phyloP scores from a whole-genome alignment of 2,888 invertebrate species.

The Dendrolimus pini region DNA sequence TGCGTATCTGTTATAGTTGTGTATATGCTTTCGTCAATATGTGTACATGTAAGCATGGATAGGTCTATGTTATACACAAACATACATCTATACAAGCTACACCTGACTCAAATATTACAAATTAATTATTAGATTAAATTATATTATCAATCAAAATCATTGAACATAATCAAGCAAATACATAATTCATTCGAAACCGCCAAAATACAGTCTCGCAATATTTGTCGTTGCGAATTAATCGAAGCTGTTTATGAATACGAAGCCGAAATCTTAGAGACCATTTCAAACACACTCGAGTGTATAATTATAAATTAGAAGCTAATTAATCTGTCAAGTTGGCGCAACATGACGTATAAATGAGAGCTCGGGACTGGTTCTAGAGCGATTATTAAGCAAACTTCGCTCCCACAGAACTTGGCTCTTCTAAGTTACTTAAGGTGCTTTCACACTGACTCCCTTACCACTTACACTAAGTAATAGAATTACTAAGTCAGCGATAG shows the following conservation, averaged over 20 bases:
- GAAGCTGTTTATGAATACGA: background rate
- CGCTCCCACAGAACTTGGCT: constrained; percentile 19
- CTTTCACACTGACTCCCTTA: background rate
- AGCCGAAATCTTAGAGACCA: constrained; percentile 1
- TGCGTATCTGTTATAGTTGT: no score
- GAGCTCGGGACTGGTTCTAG: constrained; percentile 22
- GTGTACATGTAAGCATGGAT: no score
- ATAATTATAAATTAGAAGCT: constrained; percentile 22
- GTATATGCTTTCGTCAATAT: no score
- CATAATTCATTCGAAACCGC: background rate
- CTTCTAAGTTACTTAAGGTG: background rate
- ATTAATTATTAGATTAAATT: no score
- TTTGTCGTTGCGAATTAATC: background rate
- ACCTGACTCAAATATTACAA: no score
- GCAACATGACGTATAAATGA: constrained; percentile 24
- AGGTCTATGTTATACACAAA: no score
- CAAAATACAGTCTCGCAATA: background rate
- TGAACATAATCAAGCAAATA: no score
- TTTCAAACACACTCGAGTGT: constrained; percentile 10
- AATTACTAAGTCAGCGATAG: no score
- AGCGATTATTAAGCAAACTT: constrained; percentile 37
- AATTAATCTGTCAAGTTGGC: constrained; percentile 45
- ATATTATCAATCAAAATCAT: no score
- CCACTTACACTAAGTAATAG: background rate
- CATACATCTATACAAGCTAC: no score